A percentile compares a stretch with the other conserved stretches of the same genome.
These are phyloP conservation scores for Poecilus cupreus DNA, from an alignment of 2,888 invertebrate genomes.

Conservation along the genomic window DNA sequence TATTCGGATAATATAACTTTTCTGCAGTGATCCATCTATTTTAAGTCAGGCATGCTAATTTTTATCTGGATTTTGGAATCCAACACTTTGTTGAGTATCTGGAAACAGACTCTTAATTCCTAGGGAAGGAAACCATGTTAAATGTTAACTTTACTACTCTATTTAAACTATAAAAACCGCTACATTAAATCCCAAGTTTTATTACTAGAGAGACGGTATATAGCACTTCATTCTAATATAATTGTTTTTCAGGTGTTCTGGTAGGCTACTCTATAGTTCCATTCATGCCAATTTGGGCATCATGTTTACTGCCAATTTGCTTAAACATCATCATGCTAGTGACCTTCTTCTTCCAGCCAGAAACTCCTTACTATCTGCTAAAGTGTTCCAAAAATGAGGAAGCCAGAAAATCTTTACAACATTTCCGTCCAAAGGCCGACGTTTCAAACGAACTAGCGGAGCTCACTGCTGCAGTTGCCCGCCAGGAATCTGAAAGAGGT, in stretches of 20 bases:
- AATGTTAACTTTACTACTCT: no score
- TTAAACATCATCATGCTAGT: constrained; percentile 67
- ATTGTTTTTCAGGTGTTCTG: not conserved
- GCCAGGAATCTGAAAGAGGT: constrained; percentile 69
- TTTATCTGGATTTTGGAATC: no score
- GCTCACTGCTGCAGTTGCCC: constrained; percentile 68
- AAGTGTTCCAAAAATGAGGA: constrained; percentile 66
- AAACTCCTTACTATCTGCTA: constrained; percentile 70
- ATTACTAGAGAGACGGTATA: no score
- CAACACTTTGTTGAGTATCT: no score
- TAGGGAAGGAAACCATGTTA: no score
- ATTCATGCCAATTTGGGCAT: constrained; percentile 68
- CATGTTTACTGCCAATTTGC: constrained; percentile 67
- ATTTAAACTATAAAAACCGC: no score
- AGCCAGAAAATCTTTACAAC: constrained; percentile 66
- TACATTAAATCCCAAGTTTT: no score
- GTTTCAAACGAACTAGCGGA: constrained; percentile 68
- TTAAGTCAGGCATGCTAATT: no score
- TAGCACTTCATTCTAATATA: not conserved
- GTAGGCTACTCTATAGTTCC: not conserved
- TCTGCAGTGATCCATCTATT: no score
- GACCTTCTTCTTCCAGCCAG: constrained; percentile 70
- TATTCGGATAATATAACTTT: no score
- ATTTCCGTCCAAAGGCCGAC: constrained; percentile 60
- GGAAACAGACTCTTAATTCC: no score